Evolutionary conservation across 1,140 invertebrate genomes (phyloP).

Genomic region (Papilio polyxenes): DNA sequence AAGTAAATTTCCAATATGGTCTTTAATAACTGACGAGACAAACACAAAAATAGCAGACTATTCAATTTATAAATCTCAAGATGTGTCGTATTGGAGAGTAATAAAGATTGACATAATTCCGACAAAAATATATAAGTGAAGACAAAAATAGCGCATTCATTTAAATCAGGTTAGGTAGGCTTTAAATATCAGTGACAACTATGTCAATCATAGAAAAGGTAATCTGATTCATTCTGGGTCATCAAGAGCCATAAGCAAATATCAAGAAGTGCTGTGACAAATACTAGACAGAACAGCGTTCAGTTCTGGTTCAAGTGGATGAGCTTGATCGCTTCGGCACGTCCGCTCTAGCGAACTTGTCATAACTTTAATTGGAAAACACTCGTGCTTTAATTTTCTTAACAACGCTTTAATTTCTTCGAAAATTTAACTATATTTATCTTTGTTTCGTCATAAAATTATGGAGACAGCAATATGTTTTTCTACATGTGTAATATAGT

Average conservation of each 20-base stretch:
- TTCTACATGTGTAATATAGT: too few species aligned
- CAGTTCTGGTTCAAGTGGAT: conserved; percentile 31
- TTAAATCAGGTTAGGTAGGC: background rate
- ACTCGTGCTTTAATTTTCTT: conserved; percentile 9
- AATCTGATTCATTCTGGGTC: conserved; percentile 29
- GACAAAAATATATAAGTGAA: background rate
- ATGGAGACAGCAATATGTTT: too few species aligned
- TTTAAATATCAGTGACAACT: background rate
- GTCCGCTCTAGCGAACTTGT: conserved; percentile 48
- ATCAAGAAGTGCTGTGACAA: conserved; percentile 36
- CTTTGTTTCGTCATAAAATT: background rate
- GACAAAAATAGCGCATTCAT: background rate
- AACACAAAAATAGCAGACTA: background rate
- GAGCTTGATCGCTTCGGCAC: conserved; percentile 43
- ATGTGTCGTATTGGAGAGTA: background rate
- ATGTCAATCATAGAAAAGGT: conserved; percentile 24
- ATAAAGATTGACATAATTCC: background rate
- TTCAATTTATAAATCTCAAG: background rate
- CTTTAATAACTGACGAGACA: background rate
- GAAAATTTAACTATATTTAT: background rate
- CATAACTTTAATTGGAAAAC: conserved; percentile 70
- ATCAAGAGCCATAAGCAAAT: conserved; percentile 27
- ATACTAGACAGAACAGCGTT: conserved; percentile 20
- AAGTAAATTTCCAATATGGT: background rate
- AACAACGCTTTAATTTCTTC: too few species aligned